These are phyloP conservation scores for Siniperca chuatsi DNA, from an alignment of 2,113 vertebrate species.

Conservation along the genomic window DNA sequence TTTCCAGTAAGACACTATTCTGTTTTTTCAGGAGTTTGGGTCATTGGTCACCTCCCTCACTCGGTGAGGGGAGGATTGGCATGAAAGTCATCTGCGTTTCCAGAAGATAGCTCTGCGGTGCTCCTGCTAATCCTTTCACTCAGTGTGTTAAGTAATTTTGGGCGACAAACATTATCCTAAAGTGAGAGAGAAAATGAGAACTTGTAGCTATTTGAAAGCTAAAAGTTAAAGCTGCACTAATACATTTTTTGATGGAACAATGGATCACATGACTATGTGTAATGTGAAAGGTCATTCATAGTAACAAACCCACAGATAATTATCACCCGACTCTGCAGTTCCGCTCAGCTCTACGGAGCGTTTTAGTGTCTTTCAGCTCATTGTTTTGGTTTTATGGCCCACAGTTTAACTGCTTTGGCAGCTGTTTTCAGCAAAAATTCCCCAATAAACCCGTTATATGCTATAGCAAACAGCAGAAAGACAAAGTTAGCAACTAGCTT, in stretches of 20 bases:
- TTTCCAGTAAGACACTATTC: conserved; percentile 10
- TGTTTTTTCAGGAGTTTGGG: conserved; percentile 30
- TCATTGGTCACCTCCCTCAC: neutral
- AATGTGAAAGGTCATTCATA: conserved; percentile 13
- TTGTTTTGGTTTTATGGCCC: neutral
- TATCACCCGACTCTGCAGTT: neutral
- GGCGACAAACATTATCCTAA: neutral
- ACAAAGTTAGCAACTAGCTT: too few relatives aligned
- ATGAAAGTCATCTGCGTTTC: conserved; percentile 11
- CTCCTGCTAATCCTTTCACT: conserved; percentile 20
- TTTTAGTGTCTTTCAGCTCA: neutral
- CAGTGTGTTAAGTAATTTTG: neutral
- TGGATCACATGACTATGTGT: neutral
- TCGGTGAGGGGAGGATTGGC: conserved; percentile 17
- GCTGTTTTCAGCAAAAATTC: neutral
- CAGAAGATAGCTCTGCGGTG: conserved; percentile 8
- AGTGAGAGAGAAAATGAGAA: conserved; percentile 10
- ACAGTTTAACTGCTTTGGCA: neutral
- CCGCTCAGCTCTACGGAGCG: neutral
- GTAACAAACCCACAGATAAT: neutral
- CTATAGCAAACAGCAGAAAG: too few relatives aligned
- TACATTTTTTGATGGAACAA: neutral
- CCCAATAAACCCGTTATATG: neutral
- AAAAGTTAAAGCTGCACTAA: neutral
- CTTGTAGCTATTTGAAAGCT: neutral